Conservation (phyloP, 2,888 invertebrate genomes). For the Chymomyza procnemis region DNA sequence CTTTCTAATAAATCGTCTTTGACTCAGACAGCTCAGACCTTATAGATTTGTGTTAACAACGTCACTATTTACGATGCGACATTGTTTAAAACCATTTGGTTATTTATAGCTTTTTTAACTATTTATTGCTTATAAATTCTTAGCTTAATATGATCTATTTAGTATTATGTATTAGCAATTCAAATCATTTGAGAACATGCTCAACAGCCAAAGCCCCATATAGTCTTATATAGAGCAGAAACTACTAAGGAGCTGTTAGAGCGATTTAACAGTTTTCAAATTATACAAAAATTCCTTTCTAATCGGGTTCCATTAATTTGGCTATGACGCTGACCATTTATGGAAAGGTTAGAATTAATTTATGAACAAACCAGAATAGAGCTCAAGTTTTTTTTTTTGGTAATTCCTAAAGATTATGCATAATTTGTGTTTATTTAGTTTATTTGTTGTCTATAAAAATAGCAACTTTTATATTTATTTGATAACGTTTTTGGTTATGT, state of each 20-base stretch:
- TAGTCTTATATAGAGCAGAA: neutral
- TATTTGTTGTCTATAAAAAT: conserved; percentile 7
- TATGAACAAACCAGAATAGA: neutral
- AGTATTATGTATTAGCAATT: neutral
- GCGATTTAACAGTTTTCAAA: neutral
- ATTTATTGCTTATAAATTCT: neutral
- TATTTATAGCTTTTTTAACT: too few relatives aligned
- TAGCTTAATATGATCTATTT: neutral
- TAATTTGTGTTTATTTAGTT: conserved; percentile 19
- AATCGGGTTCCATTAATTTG: neutral
- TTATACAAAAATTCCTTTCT: neutral
- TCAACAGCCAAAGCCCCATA: neutral
- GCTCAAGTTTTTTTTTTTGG: neutral
- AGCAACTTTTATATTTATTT: conserved; percentile 3
- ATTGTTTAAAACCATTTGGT: too few relatives aligned
- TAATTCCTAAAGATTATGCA: conserved; percentile 30
- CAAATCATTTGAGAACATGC: neutral
- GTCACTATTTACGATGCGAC: too few relatives aligned
- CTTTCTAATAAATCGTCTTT: too few relatives aligned
- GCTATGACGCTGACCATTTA: neutral
- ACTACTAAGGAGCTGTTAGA: neutral
- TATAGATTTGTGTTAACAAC: too few relatives aligned
- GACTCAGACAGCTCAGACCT: too few relatives aligned
- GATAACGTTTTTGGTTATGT: conserved; percentile 9
- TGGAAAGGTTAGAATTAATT: neutral